phyloP scores from a whole-genome alignment of 2,113 vertebrate genomes.

The Machaerirhynchus nigripectus region DNA sequence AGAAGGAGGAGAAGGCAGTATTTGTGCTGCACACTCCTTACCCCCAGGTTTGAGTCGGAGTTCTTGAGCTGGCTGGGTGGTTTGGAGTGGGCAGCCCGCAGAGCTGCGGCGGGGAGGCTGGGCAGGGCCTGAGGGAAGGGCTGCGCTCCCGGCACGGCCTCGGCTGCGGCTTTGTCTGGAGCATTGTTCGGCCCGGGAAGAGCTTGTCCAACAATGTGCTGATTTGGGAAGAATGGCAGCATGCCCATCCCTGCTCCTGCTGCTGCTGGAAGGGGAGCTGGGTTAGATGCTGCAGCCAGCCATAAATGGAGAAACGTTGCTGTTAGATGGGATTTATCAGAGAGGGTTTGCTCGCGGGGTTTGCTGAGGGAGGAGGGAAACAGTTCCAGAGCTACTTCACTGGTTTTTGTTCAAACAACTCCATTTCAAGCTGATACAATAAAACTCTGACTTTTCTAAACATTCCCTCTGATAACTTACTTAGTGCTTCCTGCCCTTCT shows the following conservation, averaged over 20 bases:
- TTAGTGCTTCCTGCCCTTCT: neutral
- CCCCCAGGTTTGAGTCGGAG: constrained; percentile 53
- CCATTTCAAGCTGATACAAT: neutral
- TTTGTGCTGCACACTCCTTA: neutral
- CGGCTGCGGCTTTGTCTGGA: constrained; percentile 75
- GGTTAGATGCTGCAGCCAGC: constrained; percentile 72
- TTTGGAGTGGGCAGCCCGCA: constrained; percentile 57
- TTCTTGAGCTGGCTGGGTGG: constrained; percentile 57
- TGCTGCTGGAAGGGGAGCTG: constrained; percentile 60
- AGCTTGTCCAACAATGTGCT: constrained; percentile 58
- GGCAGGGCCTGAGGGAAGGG: constrained; percentile 73
- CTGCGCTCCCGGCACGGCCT: constrained; percentile 61
- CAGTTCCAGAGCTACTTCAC: neutral
- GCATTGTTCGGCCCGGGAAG: constrained; percentile 57
- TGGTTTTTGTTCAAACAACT: neutral
- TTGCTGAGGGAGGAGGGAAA: neutral
- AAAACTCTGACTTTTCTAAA: neutral
- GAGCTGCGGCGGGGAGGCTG: constrained; percentile 63
- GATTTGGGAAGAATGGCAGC: constrained; percentile 81
- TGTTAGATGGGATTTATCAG: neutral
- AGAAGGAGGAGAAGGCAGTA: fast-evolving
- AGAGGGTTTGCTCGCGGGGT: neutral
- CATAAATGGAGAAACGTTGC: constrained; percentile 47
- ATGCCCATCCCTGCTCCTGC: constrained; percentile 73
- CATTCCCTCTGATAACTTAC: neutral